phyloP scores from a whole-genome alignment of 2,888 invertebrate species.

The Rhodophaea formosa region DNA sequence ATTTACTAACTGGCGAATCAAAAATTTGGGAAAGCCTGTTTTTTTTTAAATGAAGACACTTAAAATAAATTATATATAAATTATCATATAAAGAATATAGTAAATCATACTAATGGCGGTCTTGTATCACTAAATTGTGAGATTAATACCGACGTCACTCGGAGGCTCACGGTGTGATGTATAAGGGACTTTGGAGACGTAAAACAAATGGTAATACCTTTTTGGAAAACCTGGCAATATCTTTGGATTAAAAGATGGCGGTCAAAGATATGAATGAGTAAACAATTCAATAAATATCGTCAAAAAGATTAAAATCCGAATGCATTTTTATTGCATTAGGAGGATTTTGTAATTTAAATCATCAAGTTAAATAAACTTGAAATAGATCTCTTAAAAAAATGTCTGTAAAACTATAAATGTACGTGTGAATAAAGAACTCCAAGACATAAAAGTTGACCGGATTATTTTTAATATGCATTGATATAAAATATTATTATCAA shows the following conservation, averaged over 20 bases:
- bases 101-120: slow-evolving; percentile 5
- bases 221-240: neutral
- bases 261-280: neutral
- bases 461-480: no score
- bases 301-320: neutral
- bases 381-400: no score
- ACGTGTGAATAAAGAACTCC: no score
- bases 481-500: no score
- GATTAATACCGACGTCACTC: neutral
- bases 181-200: neutral
- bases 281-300: neutral
- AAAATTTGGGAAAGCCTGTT: no score
- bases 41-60: neutral
- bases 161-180: neutral
- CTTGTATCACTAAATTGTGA: slow-evolving; percentile 9
- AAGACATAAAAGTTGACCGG: no score
- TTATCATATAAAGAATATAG: slow-evolving; percentile 1
- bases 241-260: neutral
- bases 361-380: no score
- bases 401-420: no score
- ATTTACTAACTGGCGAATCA: no score
- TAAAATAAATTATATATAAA: neutral
- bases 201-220: neutral
- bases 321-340: no score
- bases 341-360: no score